Evolutionary conservation across 1,140 invertebrate genomes (phyloP).

Genomic region (Heliconius congener): DNA sequence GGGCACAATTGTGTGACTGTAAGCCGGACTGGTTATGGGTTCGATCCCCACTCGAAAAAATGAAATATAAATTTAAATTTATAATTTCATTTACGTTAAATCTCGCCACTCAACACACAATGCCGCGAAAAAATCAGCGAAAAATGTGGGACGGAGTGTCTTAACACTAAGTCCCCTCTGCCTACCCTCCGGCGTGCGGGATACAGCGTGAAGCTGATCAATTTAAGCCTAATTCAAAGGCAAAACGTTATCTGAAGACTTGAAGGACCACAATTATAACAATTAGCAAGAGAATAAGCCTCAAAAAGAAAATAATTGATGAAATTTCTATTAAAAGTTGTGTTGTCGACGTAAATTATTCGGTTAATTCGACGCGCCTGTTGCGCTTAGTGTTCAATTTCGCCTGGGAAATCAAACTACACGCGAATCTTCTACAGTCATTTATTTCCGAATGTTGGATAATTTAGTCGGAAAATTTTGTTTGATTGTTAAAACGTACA

Average conservation of each 20-base stretch:
- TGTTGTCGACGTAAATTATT: conserved; percentile 29
- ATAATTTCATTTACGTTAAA: too few species aligned
- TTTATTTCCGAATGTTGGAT: conserved; percentile 28
- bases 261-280: conserved; percentile 23
- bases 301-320: conserved; percentile 34
- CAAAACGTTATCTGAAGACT: conserved; percentile 17
- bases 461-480: conserved; percentile 19
- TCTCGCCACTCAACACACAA: too few species aligned
- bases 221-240: conserved; percentile 12
- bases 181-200: too few species aligned
- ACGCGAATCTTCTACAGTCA: conserved; percentile 26
- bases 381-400: conserved; percentile 38
- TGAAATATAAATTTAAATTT: too few species aligned
- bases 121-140: too few species aligned
- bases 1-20: too few species aligned
- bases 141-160: too few species aligned
- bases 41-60: too few species aligned
- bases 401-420: conserved; percentile 39
- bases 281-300: conserved; percentile 23
- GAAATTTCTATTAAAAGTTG: conserved; percentile 21
- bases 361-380: conserved; percentile 29
- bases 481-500: not conserved
- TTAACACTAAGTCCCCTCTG: too few species aligned
- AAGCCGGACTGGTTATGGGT: too few species aligned
- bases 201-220: not conserved